Evolutionary conservation across 2,888 invertebrate genomes (phyloP).

Genomic region (Drosophila macrospina): DNA sequence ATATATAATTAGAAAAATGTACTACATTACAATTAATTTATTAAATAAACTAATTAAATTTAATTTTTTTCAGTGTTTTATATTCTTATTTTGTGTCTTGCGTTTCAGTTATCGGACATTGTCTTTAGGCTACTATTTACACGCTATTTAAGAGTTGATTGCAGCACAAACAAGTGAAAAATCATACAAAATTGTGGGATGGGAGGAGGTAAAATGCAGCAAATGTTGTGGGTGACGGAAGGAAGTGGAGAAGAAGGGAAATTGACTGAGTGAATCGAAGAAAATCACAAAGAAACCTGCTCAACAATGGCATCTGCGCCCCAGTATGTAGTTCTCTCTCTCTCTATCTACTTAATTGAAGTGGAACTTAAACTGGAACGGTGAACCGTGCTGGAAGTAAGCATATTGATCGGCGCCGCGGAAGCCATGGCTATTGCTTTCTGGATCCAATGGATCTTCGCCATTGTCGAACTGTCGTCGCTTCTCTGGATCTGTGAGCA

Average conservation of each 20-base stretch:
- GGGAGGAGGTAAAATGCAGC: conserved; percentile 29
- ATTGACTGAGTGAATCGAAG: conserved; percentile 32
- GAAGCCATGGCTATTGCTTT: conserved; percentile 87
- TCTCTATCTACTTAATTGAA: conserved; percentile 89
- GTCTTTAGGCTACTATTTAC: conserved; percentile 80
- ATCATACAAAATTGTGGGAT: conserved; percentile 47
- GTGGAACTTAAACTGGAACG: conserved; percentile 98
- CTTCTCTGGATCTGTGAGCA: conserved; percentile 95
- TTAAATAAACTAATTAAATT: conserved; percentile 77
- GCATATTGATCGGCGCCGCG: conserved; percentile 91
- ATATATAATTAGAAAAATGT: conserved; percentile 77
- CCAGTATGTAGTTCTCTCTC: conserved; percentile 8
- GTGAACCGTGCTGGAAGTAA: conserved; percentile 93
- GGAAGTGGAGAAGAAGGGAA: conserved; percentile 5
- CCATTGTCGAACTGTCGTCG: conserved; percentile 97
- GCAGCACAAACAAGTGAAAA: conserved; percentile 68
- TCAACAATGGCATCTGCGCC: conserved; percentile 50
- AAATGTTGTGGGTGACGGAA: conserved; percentile 15
- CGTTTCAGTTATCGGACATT: conserved; percentile 56
- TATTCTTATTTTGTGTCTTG: conserved; percentile 52
- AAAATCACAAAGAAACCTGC: conserved; percentile 57
- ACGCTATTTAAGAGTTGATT: conserved; percentile 56
- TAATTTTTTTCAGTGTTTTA: conserved; percentile 65
- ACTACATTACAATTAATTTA: conserved; percentile 76
- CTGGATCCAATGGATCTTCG: conserved; percentile 98